Percentiles rank a stretch among this genome's conserved stretches.
Evolutionary conservation across 1,140 invertebrate species (phyloP).

Genomic region (Antheraea mylitta): DNA sequence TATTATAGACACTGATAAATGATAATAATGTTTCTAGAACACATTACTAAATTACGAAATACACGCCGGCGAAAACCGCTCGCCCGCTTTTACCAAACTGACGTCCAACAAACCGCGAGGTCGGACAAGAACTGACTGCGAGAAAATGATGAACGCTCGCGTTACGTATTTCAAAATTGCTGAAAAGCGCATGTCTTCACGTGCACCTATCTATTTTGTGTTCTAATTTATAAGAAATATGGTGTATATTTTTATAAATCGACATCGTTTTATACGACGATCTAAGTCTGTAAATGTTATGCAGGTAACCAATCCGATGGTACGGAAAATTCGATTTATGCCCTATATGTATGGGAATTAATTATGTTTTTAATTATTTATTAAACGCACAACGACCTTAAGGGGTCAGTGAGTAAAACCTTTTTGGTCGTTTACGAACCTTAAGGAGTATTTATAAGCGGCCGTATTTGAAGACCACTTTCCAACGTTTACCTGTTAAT

Average conservation of each 20-base stretch:
- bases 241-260: neutral
- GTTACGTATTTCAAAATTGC: constrained; percentile 24
- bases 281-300: constrained; percentile 31
- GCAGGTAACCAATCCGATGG: constrained; percentile 33
- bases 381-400: constrained; percentile 24
- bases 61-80: constrained; percentile 19
- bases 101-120: constrained; percentile 21
- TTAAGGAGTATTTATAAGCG: neutral
- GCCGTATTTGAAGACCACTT: neutral
- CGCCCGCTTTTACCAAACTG: neutral
- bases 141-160: constrained; percentile 38
- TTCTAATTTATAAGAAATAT: neutral
- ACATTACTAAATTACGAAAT: neutral
- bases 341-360: constrained; percentile 36
- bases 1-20: neutral
- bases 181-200: constrained; percentile 35
- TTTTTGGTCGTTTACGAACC: neutral
- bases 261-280: constrained; percentile 7
- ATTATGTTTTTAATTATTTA: constrained; percentile 40
- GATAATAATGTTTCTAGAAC: neutral
- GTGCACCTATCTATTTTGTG: neutral
- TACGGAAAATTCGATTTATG: constrained; percentile 39
- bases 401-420: constrained; percentile 17
- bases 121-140: constrained; percentile 26
- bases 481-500: neutral